Evolutionary conservation across 2,113 vertebrate genomes (phyloP).

Genomic region (Gnathonemus longibarbis): DNA sequence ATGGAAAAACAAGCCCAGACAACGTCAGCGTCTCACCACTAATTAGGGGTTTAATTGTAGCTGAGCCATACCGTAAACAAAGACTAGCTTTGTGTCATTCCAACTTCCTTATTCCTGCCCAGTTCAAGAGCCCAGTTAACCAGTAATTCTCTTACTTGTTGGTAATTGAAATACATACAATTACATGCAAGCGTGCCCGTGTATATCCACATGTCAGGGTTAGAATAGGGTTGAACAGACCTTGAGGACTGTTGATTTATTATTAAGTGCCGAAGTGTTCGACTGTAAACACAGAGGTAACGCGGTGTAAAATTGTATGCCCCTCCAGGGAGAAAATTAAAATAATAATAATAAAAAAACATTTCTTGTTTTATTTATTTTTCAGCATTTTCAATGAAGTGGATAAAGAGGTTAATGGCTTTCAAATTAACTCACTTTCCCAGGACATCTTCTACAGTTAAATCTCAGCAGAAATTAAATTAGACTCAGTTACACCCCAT

Average conservation of each 20-base stretch:
- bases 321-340: neutral
- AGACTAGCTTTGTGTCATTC: neutral
- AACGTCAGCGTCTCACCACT: neutral
- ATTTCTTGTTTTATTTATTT: neutral
- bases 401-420: slow-evolving; percentile 6
- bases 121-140: neutral
- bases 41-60: neutral
- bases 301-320: neutral
- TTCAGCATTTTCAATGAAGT: neutral
- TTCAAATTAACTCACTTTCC: neutral
- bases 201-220: neutral
- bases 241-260: slow-evolving; percentile 5
- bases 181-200: neutral
- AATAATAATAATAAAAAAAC: neutral
- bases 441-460: neutral
- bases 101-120: neutral
- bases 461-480: neutral
- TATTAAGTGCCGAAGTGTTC: neutral
- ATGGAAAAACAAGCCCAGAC: neutral
- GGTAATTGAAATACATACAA: slow-evolving; percentile 2
- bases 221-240: neutral
- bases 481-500: neutral
- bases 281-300: neutral
- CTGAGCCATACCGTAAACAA: neutral
- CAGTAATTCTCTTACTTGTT: neutral